Conservation (phyloP, 2,888 invertebrate genomes). For the Frankliniella intonsa region DNA sequence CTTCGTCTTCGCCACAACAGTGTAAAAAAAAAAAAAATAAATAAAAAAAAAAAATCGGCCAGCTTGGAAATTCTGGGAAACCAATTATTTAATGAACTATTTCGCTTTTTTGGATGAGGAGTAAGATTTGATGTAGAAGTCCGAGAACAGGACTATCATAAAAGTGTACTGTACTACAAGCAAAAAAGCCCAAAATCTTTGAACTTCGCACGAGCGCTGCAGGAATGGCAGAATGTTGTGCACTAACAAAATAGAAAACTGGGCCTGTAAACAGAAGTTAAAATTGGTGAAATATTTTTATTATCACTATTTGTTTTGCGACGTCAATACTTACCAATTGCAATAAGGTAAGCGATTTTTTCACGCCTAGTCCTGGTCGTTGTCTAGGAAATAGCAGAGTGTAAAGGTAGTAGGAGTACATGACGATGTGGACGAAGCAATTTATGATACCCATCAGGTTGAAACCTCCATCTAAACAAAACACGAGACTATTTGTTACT, state of each 20-base stretch:
- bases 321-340: background rate
- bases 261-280: constrained; percentile 33
- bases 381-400: background rate
- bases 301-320: background rate
- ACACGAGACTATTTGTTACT: background rate
- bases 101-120: background rate
- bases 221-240: constrained; percentile 34
- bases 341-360: background rate
- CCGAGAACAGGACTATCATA: constrained; percentile 37
- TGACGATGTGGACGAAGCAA: background rate
- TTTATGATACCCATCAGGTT: background rate
- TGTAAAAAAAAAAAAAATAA: background rate
- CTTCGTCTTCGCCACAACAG: background rate
- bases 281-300: background rate
- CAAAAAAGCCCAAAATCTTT: constrained; percentile 31
- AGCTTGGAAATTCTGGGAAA: background rate
- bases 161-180: constrained; percentile 37
- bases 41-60: background rate
- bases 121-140: constrained; percentile 38
- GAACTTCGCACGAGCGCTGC: constrained; percentile 34
- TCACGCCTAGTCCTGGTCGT: background rate
- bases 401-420: background rate
- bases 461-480: background rate
- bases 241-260: constrained; percentile 35
- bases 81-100: background rate